Base-by-base conservation (phyloP, 2,797 vertebrate species). In the Myotis daubentonii region DNA sequence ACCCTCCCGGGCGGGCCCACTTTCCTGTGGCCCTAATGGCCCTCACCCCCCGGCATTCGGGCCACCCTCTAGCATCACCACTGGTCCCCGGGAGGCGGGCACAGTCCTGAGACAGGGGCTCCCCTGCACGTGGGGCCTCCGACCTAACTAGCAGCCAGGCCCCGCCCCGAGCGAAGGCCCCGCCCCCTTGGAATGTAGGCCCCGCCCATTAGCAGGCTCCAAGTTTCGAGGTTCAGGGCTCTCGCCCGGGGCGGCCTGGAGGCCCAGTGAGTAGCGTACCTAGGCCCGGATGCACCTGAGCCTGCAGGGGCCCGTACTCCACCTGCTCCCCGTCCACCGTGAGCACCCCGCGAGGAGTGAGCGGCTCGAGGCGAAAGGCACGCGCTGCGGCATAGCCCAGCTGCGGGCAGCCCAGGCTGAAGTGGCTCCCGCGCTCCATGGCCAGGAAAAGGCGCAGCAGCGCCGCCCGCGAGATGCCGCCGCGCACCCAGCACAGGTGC, bases 321-420 rank as follows among this genome's bases (percentile, higher is more conserved):
- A 99, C 99, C 88, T 99, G 97, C 93, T 99, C 99, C 17, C 99
- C 99, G 0, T 99, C 99, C 96, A 99, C 99, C 0, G 99, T 99
- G 66, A 99, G 98, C 8, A 99, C 98, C 20, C 99, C 99, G 6
- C 99, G 98, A 1, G 98, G 70, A 0, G 99, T 99, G 44, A 99
- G 98, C 0, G 99, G 99, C 97, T 99, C 99, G 55, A 99, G 98
- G 70, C 99, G 98, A 97, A 99, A 99, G 62, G 99, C 99, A 76
- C 98, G 98, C 60, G 99, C 99, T 1, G 98, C 97, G 1, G 99
- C 97, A 0, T 99, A 98, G 96, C 98, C 98, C 70, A 99, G 98
- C 15, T 99, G 99, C 0, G 99, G 99, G 1, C 98, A 99, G 89
- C 97, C 98, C 82, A 99, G 95, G 6, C 98, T 98, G 92, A 99